A percentile compares a stretch with the other conserved stretches of the same genome.
phyloP scores from a whole-genome alignment of 2,888 invertebrate species.

The Pteria penguin region DNA sequence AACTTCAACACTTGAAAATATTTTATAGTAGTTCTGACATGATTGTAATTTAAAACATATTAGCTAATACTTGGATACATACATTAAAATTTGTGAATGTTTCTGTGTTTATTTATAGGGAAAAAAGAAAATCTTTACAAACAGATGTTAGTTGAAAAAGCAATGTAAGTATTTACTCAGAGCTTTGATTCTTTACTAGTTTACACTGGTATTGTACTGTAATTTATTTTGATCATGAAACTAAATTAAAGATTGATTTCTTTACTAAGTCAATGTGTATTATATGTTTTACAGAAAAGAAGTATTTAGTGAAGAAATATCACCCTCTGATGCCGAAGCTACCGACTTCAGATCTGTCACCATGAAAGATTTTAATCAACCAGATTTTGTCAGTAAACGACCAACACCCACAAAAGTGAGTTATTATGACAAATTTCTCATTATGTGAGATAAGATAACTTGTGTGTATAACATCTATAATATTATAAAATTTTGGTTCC shows the following conservation, averaged over 20 bases:
- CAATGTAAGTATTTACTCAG: conserved; percentile 49
- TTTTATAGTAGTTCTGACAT: no score
- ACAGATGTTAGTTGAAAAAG: conserved; percentile 64
- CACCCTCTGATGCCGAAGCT: conserved; percentile 63
- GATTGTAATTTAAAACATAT: no score
- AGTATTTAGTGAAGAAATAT: conserved; percentile 70
- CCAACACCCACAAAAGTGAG: conserved; percentile 73
- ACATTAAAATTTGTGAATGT: no score
- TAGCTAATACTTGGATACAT: no score
- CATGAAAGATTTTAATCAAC: conserved; percentile 70
- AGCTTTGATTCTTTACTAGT: not conserved
- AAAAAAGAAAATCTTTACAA: conserved; percentile 71
- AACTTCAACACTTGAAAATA: no score
- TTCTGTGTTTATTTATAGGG: conserved; percentile 71
- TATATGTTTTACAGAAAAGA: conserved; percentile 71
- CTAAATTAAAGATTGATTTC: no score
- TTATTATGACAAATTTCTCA: not conserved
- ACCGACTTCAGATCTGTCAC: conserved; percentile 74
- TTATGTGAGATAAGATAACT: not conserved
- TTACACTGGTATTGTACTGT: no score
- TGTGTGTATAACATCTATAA: not conserved
- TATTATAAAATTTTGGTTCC: no score
- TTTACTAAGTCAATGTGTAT: no score
- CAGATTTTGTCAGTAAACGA: conserved; percentile 67
- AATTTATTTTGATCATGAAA: no score